Conservation (phyloP, 2,113 vertebrate species). For the Heterochromis multidens region DNA sequence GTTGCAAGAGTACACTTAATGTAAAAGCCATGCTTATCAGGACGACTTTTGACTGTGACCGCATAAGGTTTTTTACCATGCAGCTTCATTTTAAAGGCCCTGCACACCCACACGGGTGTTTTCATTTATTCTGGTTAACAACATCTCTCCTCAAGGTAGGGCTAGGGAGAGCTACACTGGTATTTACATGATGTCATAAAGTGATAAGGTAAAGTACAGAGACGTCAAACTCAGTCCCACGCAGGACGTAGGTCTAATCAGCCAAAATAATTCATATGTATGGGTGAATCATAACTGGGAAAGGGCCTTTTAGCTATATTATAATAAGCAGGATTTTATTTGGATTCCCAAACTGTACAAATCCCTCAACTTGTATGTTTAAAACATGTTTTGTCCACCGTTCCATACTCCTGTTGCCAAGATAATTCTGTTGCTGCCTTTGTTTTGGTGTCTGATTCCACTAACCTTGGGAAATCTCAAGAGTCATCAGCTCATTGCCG, state of each 20-base stretch:
- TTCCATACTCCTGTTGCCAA: not conserved
- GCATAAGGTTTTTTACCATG: not conserved
- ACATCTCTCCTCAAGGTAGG: not conserved
- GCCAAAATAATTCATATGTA: not conserved
- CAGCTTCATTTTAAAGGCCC: not conserved
- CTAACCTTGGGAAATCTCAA: not conserved
- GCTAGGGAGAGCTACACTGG: not conserved
- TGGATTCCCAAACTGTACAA: not conserved
- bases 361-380: not conserved
- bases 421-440: not conserved
- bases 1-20: not conserved
- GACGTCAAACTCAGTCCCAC: not conserved
- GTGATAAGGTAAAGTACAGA: not conserved
- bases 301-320: not conserved
- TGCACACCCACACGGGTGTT: not conserved
- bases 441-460: not conserved
- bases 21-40: not conserved
- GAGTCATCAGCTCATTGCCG: not conserved
- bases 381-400: not conserved
- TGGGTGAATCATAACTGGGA: not conserved
- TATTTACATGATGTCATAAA: not conserved
- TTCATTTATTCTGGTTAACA: not conserved
- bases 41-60: not conserved
- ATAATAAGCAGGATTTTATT: not conserved
- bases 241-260: not conserved